Base-by-base conservation (phyloP, 1,140 invertebrate genomes). In the Danaus melanippus region DNA sequence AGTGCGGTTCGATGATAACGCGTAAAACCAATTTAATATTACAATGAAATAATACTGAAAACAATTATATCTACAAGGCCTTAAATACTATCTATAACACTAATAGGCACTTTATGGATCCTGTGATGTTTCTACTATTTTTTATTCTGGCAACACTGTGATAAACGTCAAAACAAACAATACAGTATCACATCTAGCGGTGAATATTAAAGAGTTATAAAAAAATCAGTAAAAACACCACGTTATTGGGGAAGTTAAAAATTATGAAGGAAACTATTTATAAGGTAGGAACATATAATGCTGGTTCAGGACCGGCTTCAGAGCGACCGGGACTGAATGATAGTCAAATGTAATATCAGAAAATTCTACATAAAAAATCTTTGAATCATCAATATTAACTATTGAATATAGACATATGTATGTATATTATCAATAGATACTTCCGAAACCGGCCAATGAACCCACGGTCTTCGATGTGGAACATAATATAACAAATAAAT, bases 101-200 rank as follows among this genome's bases (percentile, higher is more conserved):
- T 83, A 82, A 60, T 82, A 84, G 81, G 81, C 81, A 84, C 81
- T 84, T 84, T 63, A 66, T 79, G 79, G 81, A 74, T 76, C 15
- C 15, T 15, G 15, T 15, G 15, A 15, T 15, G 15, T 15, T 15
- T 15, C 15, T 15, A 15, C 15, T 15, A 15, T 15, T 15, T 15
- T 15, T 15, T 15, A 15, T 15, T 15, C 15, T 15, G 15, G 15
- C 15, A 15, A 15, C 15, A 15, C 15, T 15, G 15, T 15, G 15
- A 3, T 15, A 15, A 15, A 15, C 15, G 15, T 15, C 15, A 15
- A 15, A 15, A 1, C 15, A 15, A 15, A 15, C 15, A 3, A 15
- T 3, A 15, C 3, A 15, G 1, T 15, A 15, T n/a, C n/a, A n/a
- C n/a, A n/a, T n/a, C n/a, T n/a, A n/a, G n/a, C n/a, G n/a, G 15